Base-by-base conservation (phyloP, 2,888 invertebrate species). In the Cantharis lateralis region DNA sequence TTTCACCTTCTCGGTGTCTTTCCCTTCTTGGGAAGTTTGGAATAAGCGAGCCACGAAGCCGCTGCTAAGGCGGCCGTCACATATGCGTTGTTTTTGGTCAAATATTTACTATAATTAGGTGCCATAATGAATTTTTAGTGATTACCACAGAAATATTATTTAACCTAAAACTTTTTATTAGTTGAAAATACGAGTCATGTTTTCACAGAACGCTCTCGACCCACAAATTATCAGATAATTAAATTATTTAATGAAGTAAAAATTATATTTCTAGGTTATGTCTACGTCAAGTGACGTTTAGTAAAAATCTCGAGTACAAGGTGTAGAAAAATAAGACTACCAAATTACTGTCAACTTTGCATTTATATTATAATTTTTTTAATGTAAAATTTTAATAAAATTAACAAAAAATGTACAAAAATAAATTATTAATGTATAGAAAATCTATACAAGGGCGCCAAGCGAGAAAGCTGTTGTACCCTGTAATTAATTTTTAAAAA, bases 81-180 rank as follows among this genome's bases (percentile, higher is more conserved):
- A 82, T 88, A 88, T 70, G 91, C 90, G 87, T 92, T 91, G 86
- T 91, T 93, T 88, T 91, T 91, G 82, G 92, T 92, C 80, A 93
- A 90, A 84, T 93, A 89, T 91, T 94, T 95, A 88, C 95, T 95
- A 81, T 94, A 90, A 86, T 91, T 91, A 82, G 94, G 94, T 82
- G 95, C 95, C 95, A 95, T 95, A 13, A 7, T 11, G n/a, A 48
- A 13, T 9, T 28, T 28, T 28, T 28, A 2, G 3, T 28, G 10
- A 28, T 48, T 48, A 7, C 4, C 7, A n/a, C n/a, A 48, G n/a
- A 48, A n/a, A n/a, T 1, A n/a, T n/a, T 48, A 9, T 48, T 48
- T 48, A 48, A 48, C 48, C 48, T n/a, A 48, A 48, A 48, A 48
- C 48, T 48, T 48, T n/a, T 48, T 48, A n/a, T 48, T 4, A 5